Conservation (phyloP, 1,140 invertebrate genomes). For the Oedothorax gibbosus region DNA sequence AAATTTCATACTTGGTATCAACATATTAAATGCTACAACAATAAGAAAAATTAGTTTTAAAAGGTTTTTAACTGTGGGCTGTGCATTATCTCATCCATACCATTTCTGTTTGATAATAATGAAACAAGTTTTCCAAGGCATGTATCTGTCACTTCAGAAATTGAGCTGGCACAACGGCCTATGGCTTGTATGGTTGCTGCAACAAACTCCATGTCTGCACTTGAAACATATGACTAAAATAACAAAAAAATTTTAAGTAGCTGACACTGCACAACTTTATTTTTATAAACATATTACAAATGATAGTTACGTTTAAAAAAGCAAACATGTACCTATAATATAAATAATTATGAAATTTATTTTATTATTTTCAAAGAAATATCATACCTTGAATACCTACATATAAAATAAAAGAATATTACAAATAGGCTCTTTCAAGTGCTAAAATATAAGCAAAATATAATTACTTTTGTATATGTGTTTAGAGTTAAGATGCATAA, state of each 20-base stretch:
- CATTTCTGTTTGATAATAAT: slow-evolving; percentile 93
- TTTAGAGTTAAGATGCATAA: too few species aligned
- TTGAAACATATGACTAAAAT: slow-evolving; percentile 92
- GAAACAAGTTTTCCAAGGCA: slow-evolving; percentile 95
- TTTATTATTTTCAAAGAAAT: background rate
- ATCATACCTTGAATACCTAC: too few species aligned
- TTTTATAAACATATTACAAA: background rate
- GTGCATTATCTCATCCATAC: slow-evolving; percentile 69
- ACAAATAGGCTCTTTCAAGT: too few species aligned
- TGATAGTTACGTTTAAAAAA: too few species aligned
- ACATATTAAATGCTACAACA: too few species aligned
- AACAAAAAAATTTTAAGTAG: slow-evolving; percentile 27
- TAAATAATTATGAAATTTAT: too few species aligned
- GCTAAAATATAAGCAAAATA: background rate
- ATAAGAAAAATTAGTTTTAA: too few species aligned
- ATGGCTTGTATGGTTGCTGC: slow-evolving; percentile 98
- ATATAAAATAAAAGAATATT: too few species aligned
- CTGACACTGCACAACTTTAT: background rate
- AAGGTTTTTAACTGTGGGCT: too few species aligned
- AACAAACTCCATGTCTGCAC: slow-evolving; percentile 93
- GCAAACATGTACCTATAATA: too few species aligned
- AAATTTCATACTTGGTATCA: too few species aligned
- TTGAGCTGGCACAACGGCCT: slow-evolving; percentile 76
- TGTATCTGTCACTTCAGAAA: slow-evolving; percentile 81
- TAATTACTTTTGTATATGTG: too few species aligned